Base-by-base conservation (phyloP, 1,140 invertebrate species). In the Drosophila kepulauana region DNA sequence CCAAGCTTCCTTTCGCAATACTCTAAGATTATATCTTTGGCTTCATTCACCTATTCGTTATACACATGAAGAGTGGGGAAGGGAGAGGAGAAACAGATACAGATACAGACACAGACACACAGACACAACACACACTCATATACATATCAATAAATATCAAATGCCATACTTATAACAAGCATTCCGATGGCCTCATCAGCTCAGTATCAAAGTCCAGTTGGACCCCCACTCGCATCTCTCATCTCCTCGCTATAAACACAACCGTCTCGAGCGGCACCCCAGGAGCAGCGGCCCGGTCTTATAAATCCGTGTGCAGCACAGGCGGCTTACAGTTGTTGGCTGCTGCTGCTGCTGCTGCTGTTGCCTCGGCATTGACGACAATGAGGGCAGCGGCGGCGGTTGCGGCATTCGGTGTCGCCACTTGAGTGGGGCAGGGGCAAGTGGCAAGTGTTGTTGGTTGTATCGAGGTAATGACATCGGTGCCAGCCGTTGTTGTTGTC, bases 241-340 rank as follows among this genome's bases (percentile, higher is more conserved):
- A 91, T 75, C 88, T 91, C 8, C 58, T 65, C 49, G 82, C 79
- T 59, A 91, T 91, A 51, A 82, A 76, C 35, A 91, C 88, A 80
- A 91, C 76, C 59, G 88, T 91, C 68, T 91, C 88, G 25, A 91
- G 71, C 51, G 79, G 85, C 75, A 82, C 80, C 7, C n/a, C 15
- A 11, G 70, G 11, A 33, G 76, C 35, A 2, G 7, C 35, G 1
- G 7, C 71, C 78, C 62, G 75, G 46, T 90, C 79, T 92, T 92
- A 92, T 92, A 92, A 92, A 57, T 92, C 91, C 30, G 91, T 92
- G 54, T 92, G 91, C 5, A 92, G 69, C 1, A 92, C 91, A 1
- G 91, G 87, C 3, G 88, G 84, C 66, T 90, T 92, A 79, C 68
- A 73, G 77, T 77, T 78, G 49, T 65, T 81, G 33, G 77, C 74